These are phyloP conservation scores for Scophthalmus maximus DNA, from an alignment of 2,113 vertebrate species.

Conservation along the genomic window DNA sequence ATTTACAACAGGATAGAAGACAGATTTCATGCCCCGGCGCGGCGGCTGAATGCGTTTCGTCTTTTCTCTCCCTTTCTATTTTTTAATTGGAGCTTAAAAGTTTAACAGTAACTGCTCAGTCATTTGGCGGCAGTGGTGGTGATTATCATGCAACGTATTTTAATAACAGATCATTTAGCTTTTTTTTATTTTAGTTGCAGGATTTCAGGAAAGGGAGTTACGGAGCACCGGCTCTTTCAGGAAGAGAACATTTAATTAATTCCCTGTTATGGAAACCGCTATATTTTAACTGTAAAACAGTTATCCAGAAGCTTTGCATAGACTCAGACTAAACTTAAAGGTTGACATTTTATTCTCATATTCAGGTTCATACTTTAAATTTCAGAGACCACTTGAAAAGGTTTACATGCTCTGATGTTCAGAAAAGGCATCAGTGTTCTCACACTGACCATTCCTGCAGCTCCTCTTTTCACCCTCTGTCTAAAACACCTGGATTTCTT, in stretches of 20 bases:
- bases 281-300: constrained; percentile 23
- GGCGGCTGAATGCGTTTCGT: constrained; percentile 60
- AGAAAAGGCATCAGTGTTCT: too few species aligned
- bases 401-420: too few species aligned
- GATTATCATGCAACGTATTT: constrained; percentile 78
- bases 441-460: too few species aligned
- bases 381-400: too few species aligned
- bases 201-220: constrained; percentile 27
- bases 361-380: too few species aligned
- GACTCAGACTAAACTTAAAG: background rate
- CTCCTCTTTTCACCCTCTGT: too few species aligned
- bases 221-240: constrained; percentile 30
- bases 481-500: too few species aligned
- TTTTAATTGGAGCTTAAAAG: constrained; percentile 80
- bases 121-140: constrained; percentile 61
- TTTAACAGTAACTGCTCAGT: constrained; percentile 70
- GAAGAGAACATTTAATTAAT: constrained; percentile 27
- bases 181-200: constrained; percentile 51
- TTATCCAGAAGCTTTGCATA: constrained; percentile 3
- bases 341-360: too few species aligned
- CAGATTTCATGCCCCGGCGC: constrained; percentile 68
- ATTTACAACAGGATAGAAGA: constrained; percentile 79
- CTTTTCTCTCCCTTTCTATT: constrained; percentile 54
- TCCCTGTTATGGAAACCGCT: background rate
- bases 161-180: constrained; percentile 75